These are phyloP conservation scores for Trogon surrucura DNA, from an alignment of 2,113 vertebrate genomes.

Conservation along the genomic window DNA sequence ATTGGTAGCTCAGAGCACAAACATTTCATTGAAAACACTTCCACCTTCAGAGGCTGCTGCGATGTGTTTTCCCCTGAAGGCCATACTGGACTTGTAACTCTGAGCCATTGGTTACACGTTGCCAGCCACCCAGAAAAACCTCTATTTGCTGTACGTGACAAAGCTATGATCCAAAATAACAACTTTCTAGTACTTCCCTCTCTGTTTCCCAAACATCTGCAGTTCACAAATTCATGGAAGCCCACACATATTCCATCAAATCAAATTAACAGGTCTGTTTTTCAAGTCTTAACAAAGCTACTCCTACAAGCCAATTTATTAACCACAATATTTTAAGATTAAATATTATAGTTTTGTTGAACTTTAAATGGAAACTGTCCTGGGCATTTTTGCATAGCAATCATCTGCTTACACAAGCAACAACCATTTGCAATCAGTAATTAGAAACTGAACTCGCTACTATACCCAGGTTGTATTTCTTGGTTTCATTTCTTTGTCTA, in stretches of 20 bases:
- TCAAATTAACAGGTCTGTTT: background rate
- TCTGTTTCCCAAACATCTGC: background rate
- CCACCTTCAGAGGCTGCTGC: background rate
- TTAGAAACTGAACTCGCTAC: background rate
- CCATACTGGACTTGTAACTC: background rate
- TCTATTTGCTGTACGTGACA: background rate
- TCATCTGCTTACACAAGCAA: background rate
- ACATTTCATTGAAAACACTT: background rate
- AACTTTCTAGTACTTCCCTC: background rate
- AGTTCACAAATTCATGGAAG: background rate
- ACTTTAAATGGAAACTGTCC: background rate
- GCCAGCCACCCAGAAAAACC: background rate
- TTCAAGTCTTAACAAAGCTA: background rate
- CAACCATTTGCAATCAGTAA: background rate
- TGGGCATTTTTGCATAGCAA: background rate
- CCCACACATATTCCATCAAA: background rate
- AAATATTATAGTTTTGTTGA: background rate
- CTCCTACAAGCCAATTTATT: background rate
- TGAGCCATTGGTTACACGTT: background rate
- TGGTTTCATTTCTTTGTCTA: conserved; percentile 79
- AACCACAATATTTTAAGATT: background rate
- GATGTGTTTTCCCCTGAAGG: conserved; percentile 21
- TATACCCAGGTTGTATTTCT: conserved; percentile 91
- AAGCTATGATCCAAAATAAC: background rate
- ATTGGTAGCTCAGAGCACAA: background rate